Conservation (phyloP, 1,140 invertebrate species). For the Acromyrmex heyeri region DNA sequence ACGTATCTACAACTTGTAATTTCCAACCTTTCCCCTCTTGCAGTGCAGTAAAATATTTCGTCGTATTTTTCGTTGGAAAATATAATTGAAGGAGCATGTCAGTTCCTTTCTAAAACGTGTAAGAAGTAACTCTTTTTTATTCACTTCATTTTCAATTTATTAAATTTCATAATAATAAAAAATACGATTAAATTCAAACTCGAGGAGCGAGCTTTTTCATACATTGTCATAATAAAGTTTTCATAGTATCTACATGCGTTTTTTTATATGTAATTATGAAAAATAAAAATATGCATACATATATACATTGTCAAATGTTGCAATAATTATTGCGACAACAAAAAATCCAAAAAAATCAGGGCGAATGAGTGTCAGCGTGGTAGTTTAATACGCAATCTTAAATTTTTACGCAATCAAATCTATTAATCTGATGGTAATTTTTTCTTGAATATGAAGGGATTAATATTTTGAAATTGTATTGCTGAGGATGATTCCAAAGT, state of each 20-base stretch:
- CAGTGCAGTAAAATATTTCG: slow-evolving; percentile 10
- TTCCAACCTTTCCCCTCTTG: slow-evolving; percentile 21
- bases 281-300: slow-evolving; percentile 18
- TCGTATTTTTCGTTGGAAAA: slow-evolving; percentile 26
- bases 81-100: background rate
- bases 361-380: too few species aligned
- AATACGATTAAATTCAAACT: background rate
- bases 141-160: slow-evolving; percentile 22
- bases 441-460: too few species aligned
- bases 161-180: slow-evolving; percentile 9
- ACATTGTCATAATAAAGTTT: slow-evolving; percentile 20
- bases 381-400: too few species aligned
- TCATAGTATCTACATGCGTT: background rate
- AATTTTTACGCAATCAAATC: too few species aligned
- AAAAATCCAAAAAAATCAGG: background rate
- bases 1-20: slow-evolving; percentile 29
- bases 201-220: background rate
- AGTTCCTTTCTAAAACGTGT: background rate
- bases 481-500: too few species aligned
- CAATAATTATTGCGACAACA: background rate
- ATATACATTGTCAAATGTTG: background rate
- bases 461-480: too few species aligned
- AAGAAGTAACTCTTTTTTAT: slow-evolving; percentile 6
- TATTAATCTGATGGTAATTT: too few species aligned
- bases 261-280: slow-evolving; percentile 19